Base-by-base conservation (phyloP, 2,888 invertebrate species). In the Thysanoteuthis rhombus region DNA sequence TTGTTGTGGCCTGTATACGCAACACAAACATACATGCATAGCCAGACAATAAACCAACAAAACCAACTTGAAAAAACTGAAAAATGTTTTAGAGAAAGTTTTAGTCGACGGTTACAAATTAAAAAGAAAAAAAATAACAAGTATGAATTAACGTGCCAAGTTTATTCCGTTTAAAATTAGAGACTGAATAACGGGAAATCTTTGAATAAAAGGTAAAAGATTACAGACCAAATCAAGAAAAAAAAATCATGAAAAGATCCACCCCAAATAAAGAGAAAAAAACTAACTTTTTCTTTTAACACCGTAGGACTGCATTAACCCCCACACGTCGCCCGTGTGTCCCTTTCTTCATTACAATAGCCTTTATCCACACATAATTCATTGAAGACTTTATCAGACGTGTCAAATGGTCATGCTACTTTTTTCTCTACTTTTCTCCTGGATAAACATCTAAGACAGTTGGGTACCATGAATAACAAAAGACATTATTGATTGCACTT, bases 401-500 rank as follows among this genome's bases (percentile, higher is more conserved):
- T 75, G 75, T 75, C 75, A 75, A 75, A 36, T 75, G n/a, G 75
- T 16, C n/a, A 16, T n/a, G n/a, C n/a, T 36, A 36, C 36, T 75
- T 75, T n/a, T 75, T n/a, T 75, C n/a, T 75, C 16, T 10, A 36
- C n/a, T 75, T n/a, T 75, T 75, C 75, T 75, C 36, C 12, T 75
- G n/a, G 75, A 75, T 75, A 75, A 75, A 75, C n/a, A 75, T 75
- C 75, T n/a, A n/a, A 75, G 75, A 75, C 75, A 75, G 75, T 75
- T 75, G n/a, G 75, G 75, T 75, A 75, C n/a, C 75, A 75, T 75
- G 75, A 75, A 75, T 75, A 75, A 75, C 75, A 75, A 75, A 75
- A 75, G 75, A 75, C 75, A 75, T 75, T 75, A 75, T 75, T 75
- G 75, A 75, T 75, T n/a, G 75, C 10, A n/a, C 36, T 0, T 10